Evolutionary conservation across 2,113 vertebrate species (phyloP), one percentile per base, ranked within the genome.

Genomic region (Trichomycterus rosablanca): DNA sequence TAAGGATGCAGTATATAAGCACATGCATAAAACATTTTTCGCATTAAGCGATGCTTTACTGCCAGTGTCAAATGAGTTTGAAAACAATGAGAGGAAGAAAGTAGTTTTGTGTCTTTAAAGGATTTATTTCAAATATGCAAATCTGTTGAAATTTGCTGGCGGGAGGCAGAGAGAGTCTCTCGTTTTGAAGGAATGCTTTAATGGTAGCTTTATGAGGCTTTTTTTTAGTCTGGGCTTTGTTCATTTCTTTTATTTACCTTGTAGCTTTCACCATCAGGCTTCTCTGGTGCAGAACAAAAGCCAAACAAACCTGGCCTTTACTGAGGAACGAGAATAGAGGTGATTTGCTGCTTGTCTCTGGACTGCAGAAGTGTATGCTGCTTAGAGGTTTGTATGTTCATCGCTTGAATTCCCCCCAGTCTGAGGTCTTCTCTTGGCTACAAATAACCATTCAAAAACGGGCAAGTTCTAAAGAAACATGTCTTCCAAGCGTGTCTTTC

Each of bases 391-490:
- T 26, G 45, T 52, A 23, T 50, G 35, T 30, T 16, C 12, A 18
- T 55, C 32, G 61, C 42, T 48, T 59, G 65, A 53, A 67, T 67
- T 54, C 49, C 49, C 56, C 49, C 28, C 35, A 22, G 52, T 50
- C 39, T 24, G 30, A 7, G 14, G 12, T 51, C 6, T 50, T 62
- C 58, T 62, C 45, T 63, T 39, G 40, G 45, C 52, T 37, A 46
- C 55, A 39, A 71, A 62, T 51, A 71, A 71, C 58, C 22, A 61
- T 52, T 32, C 35, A 52, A n/a, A n/a, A n/a, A n/a, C n/a, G n/a
- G 7, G 3, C 26, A 30, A 4, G 26, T 30, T 30, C 26, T 30
- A 30, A 4, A 7, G 26, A 7, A 30, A 30, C 3, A 30, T 30
- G 3, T 3, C 26, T 30, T 30, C 7, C 26, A 30, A 30, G 26